Percentiles rank a stretch among this genome's conserved stretches.
phyloP scores from a whole-genome alignment of 2,888 invertebrate species.

The Pachycephus smyrnensis region DNA sequence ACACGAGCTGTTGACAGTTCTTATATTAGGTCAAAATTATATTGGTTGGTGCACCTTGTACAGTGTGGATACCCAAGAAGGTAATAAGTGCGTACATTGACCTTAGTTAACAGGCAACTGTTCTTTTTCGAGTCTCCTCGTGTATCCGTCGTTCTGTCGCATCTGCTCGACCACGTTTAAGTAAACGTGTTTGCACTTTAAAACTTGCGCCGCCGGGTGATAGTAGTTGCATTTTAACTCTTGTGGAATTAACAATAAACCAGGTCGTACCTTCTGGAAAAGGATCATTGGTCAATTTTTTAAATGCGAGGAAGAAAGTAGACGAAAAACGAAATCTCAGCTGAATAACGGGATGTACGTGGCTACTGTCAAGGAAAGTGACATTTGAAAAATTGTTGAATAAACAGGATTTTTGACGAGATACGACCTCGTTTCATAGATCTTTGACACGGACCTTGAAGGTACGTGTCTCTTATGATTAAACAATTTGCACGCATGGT shows the following conservation, averaged over 20 bases:
- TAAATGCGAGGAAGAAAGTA: background rate
- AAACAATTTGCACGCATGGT: background rate
- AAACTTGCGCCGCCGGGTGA: background rate
- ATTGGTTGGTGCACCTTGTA: background rate
- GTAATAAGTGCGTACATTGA: slow-evolving; percentile 24
- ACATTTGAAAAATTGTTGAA: background rate
- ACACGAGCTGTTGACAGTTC: background rate
- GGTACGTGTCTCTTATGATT: background rate
- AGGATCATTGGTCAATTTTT: no score
- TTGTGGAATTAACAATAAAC: background rate
- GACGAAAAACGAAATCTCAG: background rate
- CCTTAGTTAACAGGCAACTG: slow-evolving; percentile 10
- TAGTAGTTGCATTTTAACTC: background rate
- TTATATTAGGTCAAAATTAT: background rate
- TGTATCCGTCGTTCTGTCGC: background rate
- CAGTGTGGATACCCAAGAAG: slow-evolving; percentile 20
- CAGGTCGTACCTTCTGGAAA: no score
- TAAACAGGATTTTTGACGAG: background rate
- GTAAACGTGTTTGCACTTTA: background rate
- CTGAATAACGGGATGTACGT: background rate
- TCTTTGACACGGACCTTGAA: background rate
- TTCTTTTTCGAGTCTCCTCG: background rate
- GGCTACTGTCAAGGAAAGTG: background rate
- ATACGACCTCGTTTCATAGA: background rate
- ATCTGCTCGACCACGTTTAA: background rate